Evolutionary conservation across 2,888 invertebrate genomes (phyloP), one percentile per base, ranked within the genome.

Genomic region (Catocala sponsa): DNA sequence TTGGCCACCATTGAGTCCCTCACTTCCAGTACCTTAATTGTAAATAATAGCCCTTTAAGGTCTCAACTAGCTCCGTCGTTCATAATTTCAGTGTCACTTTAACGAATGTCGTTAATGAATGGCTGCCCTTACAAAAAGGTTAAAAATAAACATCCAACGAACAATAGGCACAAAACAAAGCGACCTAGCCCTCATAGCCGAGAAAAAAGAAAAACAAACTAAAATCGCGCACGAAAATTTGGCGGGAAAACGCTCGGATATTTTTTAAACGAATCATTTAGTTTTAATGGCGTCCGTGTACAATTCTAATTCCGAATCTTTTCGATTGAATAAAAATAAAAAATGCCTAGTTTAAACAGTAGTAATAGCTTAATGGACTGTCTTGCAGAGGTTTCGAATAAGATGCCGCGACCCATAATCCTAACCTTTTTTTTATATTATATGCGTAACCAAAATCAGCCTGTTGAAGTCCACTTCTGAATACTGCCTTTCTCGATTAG

Each of bases 101-200:
- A 63, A 59, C 64, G 61, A 77, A 68, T 78, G 66, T 65, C 63
- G 57, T 61, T 79, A 78, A 79, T 78, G 75, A 81, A 82, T 72
- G 67, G 74, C 69, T 47, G 62, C 52, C 50, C 58, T 64, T 62
- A 77, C 63, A 79, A 78, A 82, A 80, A 78, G 73, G 75, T 76
- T 72, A 73, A 75, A 80, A 78, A 76, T 79, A 78, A 76, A 78
- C 70, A 78, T 59, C 56, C 44, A 6, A 52, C 57, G 69, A 77
- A 82, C 80, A 82, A 82, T 76, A 58, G 72, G 54, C 59, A 54
- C 57, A 62, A 78, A 78, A 81, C 79, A 82, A 82, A 77, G 74
- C 64, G 58, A 55, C 54, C 59, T 49, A 52, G 43, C 68, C 64
- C 65, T 77, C 76, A 80, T 76, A 76, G 70, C 66, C 62, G 57